Base-by-base conservation (phyloP, 2,113 vertebrate species). In the Choloepus hoffmanni region DNA sequence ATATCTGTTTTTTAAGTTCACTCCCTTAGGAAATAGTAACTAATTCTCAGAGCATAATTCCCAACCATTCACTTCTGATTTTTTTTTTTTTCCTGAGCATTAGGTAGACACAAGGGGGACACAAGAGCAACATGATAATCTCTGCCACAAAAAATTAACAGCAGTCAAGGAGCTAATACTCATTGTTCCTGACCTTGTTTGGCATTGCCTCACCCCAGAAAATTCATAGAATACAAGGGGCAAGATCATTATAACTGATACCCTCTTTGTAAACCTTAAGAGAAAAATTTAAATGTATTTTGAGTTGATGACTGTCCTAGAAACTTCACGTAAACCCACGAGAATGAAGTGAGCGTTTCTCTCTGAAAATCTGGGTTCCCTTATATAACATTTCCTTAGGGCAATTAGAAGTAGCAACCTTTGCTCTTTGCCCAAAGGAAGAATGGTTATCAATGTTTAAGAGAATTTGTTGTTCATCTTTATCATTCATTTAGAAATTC, bases 401-500 rank as follows among this genome's bases (percentile, higher is more conserved):
- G 90, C 24, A 84, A 70, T 36, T 3, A 53, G 1, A 58, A 79
- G 62, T 55, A 85, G 78, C 14, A 85, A 85, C 21, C 15, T 67
- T 40, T 78, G 45, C 40, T 83, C 10, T 70, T 43, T 16, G 50
- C 36, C 55, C 43, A 85, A 72, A 40, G 36, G 13, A 94, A 88
- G 9, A 30, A 86, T 16, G 16, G n/a, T 3, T 86, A 45, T 15
- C 43, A 89, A 72, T 6, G 12, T 83, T 77, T 60, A 86, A n/a
- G 24, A 85, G 53, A 53, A 85, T 79, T 2, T 76, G 40, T 48
- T 53, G 19, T 55, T 92, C 78, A 74, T 48, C 73, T 79, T 50
- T 73, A 60, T 36, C 72, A 63, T 76, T 90, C 50, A 68, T 67
- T 94, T 92, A 90, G 78, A 85, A 5, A 67, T 12, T 91, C 26